phyloP scores from a whole-genome alignment of 2,113 vertebrate genomes.

The Arizona elegans region DNA sequence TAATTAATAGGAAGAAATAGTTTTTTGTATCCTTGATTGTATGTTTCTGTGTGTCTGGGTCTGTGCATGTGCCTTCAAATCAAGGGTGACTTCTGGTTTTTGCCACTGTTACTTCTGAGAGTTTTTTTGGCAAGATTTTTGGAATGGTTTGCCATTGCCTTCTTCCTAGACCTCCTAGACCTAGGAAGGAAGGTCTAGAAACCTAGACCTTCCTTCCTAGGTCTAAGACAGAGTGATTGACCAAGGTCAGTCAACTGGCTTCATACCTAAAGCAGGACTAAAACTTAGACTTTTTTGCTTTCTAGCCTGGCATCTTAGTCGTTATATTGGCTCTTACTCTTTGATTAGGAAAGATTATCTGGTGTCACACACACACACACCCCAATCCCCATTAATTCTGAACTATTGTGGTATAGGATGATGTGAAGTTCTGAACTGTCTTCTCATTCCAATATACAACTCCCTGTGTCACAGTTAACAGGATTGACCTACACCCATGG shows the following conservation, averaged over 20 bases:
- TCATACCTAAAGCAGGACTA: background rate
- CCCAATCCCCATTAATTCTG: background rate
- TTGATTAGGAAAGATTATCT: background rate
- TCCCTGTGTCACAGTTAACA: background rate
- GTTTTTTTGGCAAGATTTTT: background rate
- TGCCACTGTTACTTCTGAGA: background rate
- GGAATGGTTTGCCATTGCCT: background rate
- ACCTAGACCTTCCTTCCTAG: background rate
- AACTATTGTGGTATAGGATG: background rate
- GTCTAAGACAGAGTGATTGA: background rate
- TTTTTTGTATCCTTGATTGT: background rate
- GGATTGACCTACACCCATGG: background rate
- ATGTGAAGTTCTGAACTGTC: background rate
- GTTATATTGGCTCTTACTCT: background rate
- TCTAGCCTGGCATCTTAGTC: background rate
- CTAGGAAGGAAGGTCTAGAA: too few species aligned
- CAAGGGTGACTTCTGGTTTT: background rate
- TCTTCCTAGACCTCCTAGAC: background rate
- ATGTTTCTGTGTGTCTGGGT: background rate
- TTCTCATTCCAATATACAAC: background rate
- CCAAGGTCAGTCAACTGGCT: background rate
- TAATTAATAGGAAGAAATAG: background rate
- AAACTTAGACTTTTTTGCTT: background rate
- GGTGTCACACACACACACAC: background rate
- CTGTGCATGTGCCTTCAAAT: background rate